Evolutionary conservation across 1,140 invertebrate genomes (phyloP), one percentile per base, ranked within the genome.

Genomic region (Caerostris extrusa): DNA sequence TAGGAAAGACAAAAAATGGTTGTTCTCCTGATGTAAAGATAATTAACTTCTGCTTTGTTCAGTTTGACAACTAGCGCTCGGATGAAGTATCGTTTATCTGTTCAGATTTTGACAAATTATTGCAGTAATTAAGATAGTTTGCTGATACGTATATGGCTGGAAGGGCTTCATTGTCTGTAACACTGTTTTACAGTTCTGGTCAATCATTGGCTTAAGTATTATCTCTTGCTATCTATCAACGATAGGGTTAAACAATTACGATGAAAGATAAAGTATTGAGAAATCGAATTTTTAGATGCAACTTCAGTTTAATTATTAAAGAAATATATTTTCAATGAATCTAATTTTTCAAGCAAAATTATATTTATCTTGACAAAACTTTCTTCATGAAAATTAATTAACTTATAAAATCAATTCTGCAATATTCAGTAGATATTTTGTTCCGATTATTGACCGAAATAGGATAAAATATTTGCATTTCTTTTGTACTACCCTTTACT

Each of bases 101-200:
- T 50, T 34, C 2, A 77, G 34, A 12, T 50, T 77, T 77, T 50
- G 71, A 77, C 34, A 50, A 53, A 12, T 3, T 50, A 34, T 50
- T 8, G 50, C 50, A 77, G 50, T 34, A 77, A 77, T 77, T 77
- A 77, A 77, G 71, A 77, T 77, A 53, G 71, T 77, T 77, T 50
- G 34, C 8, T 77, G 71, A 77, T 50, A 77, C 3, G 71, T 5
- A 12, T 77, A 77, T 77, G 7, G 71, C 34, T 5, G 71, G 34
- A 77, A 12, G 19, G 34, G 19, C 34, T 53, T 50, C 34, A 77
- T 77, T 77, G 71, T 77, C 71, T 50, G 34, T 50, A 53, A 77
- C 34, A 53, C 5, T 12, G 50, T 77, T 50, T 77, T 77, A 50
- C 14, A 50, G 34, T 77, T 77, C 3, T 53, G 34, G 4, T 53